A percentile compares a stretch with the other conserved stretches of the same genome.
These are phyloP conservation scores for Ochlodes sylvanus DNA, from an alignment of 2,888 invertebrate genomes.

Conservation along the genomic window DNA sequence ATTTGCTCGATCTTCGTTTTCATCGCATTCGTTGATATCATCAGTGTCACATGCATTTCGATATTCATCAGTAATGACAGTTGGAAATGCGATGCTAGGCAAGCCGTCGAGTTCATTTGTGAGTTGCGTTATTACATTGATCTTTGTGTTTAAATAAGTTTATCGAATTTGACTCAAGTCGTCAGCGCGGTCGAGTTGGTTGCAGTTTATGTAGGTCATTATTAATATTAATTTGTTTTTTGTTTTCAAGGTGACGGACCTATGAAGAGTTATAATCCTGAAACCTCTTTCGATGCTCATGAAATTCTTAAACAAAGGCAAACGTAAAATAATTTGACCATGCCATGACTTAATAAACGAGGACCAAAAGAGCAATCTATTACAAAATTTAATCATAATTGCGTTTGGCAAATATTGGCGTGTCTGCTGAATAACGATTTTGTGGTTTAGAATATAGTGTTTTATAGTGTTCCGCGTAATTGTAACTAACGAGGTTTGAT, in stretches of 20 bases:
- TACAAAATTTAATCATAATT: slow-evolving; percentile 9
- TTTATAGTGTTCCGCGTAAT: slow-evolving; percentile 5
- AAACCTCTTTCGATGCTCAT: too few species aligned
- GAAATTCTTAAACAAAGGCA: too few species aligned
- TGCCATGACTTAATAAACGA: not conserved
- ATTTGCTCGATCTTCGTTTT: slow-evolving; percentile 31
- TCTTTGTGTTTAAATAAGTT: slow-evolving; percentile 4
- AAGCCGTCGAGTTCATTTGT: slow-evolving; percentile 31
- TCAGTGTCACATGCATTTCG: slow-evolving; percentile 33
- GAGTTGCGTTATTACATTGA: slow-evolving; percentile 26
- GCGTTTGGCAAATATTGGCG: slow-evolving; percentile 9
- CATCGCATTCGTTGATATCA: slow-evolving; percentile 24
- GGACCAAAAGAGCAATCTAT: slow-evolving; percentile 1
- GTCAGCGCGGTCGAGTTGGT: not conserved
- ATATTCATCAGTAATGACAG: slow-evolving; percentile 31
- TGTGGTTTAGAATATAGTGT: slow-evolving; percentile 6
- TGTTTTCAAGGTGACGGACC: too few species aligned
- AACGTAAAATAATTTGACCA: not conserved
- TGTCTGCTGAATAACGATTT: slow-evolving; percentile 4
- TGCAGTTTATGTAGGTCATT: too few species aligned
- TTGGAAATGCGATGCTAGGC: slow-evolving; percentile 25
- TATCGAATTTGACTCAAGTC: not conserved
- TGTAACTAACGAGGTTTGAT: slow-evolving; percentile 7
- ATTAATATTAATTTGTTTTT: too few species aligned
- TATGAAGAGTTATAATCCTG: too few species aligned